Conservation (phyloP, 2,113 vertebrate genomes). For the Thamnaconus septentrionalis region DNA sequence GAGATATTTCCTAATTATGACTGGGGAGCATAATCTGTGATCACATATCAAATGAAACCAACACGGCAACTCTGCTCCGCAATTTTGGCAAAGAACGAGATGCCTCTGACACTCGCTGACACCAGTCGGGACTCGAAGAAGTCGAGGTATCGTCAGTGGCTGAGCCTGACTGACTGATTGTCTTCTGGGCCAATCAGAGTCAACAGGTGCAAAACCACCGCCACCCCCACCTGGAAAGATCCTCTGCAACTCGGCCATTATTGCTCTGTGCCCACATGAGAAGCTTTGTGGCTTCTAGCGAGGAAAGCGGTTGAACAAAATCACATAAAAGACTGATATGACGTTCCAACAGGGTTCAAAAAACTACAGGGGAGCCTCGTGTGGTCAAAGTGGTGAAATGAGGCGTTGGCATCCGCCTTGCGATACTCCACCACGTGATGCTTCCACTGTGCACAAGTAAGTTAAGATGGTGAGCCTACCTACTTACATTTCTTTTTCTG, state of each 20-base stretch:
- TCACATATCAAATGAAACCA: slow-evolving; percentile 69
- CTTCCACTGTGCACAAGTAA: slow-evolving; percentile 25
- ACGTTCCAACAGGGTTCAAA: slow-evolving; percentile 35
- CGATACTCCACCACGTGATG: slow-evolving; percentile 40
- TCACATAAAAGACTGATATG: slow-evolving; percentile 44
- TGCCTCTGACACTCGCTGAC: slow-evolving; percentile 56
- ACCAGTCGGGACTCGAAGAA: slow-evolving; percentile 46
- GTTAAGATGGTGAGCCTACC: slow-evolving; percentile 31
- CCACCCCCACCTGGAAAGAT: slow-evolving; percentile 46
- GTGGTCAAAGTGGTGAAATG: slow-evolving; percentile 62
- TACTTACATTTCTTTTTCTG: slow-evolving; percentile 13
- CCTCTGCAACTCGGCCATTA: slow-evolving; percentile 33
- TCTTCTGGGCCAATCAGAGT: slow-evolving; percentile 46
- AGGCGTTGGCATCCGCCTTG: slow-evolving; percentile 51
- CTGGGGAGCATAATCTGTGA: slow-evolving; percentile 66
- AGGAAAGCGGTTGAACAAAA: slow-evolving; percentile 17
- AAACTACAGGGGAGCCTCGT: slow-evolving; percentile 49
- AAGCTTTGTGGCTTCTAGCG: slow-evolving; percentile 44
- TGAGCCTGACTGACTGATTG: slow-evolving; percentile 27
- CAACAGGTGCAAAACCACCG: slow-evolving; percentile 65
- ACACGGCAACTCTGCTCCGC: slow-evolving; percentile 58
- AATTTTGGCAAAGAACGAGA: slow-evolving; percentile 68
- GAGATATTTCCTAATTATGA: slow-evolving; percentile 70
- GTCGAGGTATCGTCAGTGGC: slow-evolving; percentile 45
- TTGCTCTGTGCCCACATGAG: slow-evolving; percentile 54